Evolutionary conservation across 2,888 invertebrate species (phyloP), one percentile per base, ranked within the genome.

Genomic region (Tenthredo livida): DNA sequence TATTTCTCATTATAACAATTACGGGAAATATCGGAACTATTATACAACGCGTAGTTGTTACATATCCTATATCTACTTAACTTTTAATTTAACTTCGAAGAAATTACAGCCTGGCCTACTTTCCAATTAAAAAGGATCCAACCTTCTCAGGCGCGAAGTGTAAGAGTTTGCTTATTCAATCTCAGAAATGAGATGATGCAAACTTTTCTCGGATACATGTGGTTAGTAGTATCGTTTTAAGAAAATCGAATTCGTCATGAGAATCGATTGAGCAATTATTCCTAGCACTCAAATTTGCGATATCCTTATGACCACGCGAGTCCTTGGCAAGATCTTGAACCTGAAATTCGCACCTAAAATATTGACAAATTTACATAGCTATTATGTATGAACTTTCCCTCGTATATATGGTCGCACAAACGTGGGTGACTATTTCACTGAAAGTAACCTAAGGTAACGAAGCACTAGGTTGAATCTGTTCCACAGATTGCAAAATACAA

Each of bases 281-380:
- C 10, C 33, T 43, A 4, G 21, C 15, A 73, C 43, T 73, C 21
- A 6, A 73, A 25, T 43, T 43, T n/a, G 21, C 10, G 10, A 43
- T 73, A 37, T 12, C 25, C 7, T 73, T 9, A 12, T 21, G 3
- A 73, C 9, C 29, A 77, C 77, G 29, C 33, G 29, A 7, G 33
- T 47, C 54, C 77, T 47, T 50, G 54, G 17, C 12, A 61, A 65
- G 37, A 10, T 47, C 78, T 61, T 84, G 84, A 84, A 84, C 84
- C 78, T 84, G 84, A 78, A 47, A 84, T 65, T 61, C 40, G 37
- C 75, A 29, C 65, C 33, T 17, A 67, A 78, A 84, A 65, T 47
- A n/a, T 65, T 43, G 15, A 43, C 61, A 65, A 84, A 78, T 84
- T 84, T 61, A 47, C 84, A 78, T 84, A 77, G 40, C 17, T 40